phyloP scores from a whole-genome alignment of 30 jellyfish, hydroid and myxozoan species.

The Cassiopea xamachana region DNA sequence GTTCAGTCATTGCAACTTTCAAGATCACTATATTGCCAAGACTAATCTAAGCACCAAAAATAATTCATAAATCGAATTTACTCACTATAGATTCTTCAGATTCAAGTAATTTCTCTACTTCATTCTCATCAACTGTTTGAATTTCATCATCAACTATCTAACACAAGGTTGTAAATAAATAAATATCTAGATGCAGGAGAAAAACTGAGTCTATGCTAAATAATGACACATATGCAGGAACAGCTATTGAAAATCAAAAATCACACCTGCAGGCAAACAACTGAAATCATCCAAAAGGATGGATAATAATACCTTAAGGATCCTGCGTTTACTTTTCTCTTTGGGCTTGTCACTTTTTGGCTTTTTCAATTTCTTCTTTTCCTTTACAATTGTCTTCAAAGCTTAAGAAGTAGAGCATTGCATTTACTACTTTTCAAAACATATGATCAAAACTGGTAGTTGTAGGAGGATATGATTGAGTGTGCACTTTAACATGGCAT shows the following conservation, averaged over 20 bases:
- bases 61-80: background rate
- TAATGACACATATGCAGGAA: no score
- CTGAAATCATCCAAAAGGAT: background rate
- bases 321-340: conserved; percentile 6
- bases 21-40: background rate
- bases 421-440: background rate
- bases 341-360: background rate
- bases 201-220: no score
- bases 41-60: background rate
- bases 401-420: background rate
- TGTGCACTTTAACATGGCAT: no score
- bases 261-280: background rate
- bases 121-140: conserved; percentile 48
- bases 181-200: no score
- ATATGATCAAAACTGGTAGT: background rate
- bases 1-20: no score
- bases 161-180: background rate
- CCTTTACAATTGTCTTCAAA: background rate
- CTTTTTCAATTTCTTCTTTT: background rate
- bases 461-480: no score
- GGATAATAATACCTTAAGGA: conserved; percentile 34
- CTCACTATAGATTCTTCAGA: background rate
- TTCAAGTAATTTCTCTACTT: conserved; percentile 8
- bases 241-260: no score
- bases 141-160: conserved; percentile 74